phyloP scores from a whole-genome alignment of 2,113 vertebrate genomes.

The Sceloporus tristichus region DNA sequence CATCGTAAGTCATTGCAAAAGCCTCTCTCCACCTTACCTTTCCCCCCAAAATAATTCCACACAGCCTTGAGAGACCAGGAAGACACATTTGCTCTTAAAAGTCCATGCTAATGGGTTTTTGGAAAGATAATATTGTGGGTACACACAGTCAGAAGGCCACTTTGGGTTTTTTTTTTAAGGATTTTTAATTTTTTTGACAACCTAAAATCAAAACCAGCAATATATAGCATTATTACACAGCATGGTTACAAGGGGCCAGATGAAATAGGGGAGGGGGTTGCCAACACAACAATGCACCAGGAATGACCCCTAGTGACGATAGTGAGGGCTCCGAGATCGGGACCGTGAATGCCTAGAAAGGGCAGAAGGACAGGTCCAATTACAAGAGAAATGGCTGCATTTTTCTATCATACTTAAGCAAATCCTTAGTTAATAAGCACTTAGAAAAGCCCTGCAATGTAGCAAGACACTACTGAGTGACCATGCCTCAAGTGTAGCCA shows the following conservation, averaged over 20 bases:
- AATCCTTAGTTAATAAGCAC: no score
- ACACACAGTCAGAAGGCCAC: neutral
- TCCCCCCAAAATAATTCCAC: no score
- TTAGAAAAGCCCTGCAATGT: no score
- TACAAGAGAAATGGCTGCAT: neutral
- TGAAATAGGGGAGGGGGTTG: constrained; percentile 9
- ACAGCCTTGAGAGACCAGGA: no score
- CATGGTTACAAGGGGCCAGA: neutral
- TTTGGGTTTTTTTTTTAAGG: neutral
- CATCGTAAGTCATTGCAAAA: no score
- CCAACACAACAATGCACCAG: constrained; percentile 4
- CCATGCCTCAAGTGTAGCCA: no score
- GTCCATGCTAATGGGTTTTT: neutral
- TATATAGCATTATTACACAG: constrained; percentile 33
- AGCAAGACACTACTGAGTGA: no score
- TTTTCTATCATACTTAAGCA: neutral
- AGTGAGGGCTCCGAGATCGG: constrained; percentile 74
- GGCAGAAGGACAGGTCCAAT: neutral
- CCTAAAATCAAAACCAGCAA: constrained; percentile 41
- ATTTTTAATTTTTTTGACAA: neutral
- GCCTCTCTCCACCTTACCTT: no score
- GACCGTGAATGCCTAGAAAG: constrained; percentile 72
- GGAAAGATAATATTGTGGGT: neutral
- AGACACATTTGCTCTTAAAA: no score
- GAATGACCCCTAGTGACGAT: constrained; percentile 62